A percentile compares a stretch with the other conserved stretches of the same genome.
Evolutionary conservation across 2,797 vertebrate species (phyloP).

Genomic region (Botia kubotai): DNA sequence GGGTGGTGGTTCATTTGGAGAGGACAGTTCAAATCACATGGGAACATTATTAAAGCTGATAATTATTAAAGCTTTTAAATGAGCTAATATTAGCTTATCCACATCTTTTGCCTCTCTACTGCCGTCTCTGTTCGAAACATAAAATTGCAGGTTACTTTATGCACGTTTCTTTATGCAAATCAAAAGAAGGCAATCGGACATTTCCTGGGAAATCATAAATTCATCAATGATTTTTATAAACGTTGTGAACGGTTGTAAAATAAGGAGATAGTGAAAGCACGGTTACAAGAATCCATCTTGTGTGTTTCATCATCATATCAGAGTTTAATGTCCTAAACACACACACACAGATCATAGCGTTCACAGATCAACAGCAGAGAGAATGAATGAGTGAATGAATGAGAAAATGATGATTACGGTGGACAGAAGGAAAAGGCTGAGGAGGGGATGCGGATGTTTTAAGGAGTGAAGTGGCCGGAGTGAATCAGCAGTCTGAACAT

Average conservation of each 20-base stretch:
- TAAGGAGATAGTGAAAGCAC: too few relatives aligned
- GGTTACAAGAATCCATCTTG: slow-evolving; percentile 14
- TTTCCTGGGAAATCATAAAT: too few relatives aligned
- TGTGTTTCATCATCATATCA: neutral
- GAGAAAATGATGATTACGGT: neutral
- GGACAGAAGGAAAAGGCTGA: neutral
- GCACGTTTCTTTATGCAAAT: too few relatives aligned
- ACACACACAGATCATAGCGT: neutral
- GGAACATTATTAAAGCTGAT: slow-evolving; percentile 13
- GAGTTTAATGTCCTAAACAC: slow-evolving; percentile 34
- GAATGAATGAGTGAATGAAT: neutral
- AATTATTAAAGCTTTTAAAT: neutral
- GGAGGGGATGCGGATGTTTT: neutral
- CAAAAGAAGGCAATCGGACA: too few relatives aligned
- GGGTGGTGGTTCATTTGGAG: slow-evolving; percentile 5
- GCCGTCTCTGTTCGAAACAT: too few relatives aligned
- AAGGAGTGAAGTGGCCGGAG: slow-evolving; percentile 19
- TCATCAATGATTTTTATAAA: too few relatives aligned
- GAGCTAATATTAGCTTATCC: too few relatives aligned
- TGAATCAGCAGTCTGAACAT: slow-evolving; percentile 38
- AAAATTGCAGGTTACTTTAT: too few relatives aligned
- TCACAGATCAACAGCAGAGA: slow-evolving; percentile 18
- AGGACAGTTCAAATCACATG: neutral
- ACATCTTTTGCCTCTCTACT: too few relatives aligned
- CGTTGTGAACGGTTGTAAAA: too few relatives aligned